Evolutionary conservation across 2,888 invertebrate genomes (phyloP).

Genomic region (Melinaea marsaeus): DNA sequence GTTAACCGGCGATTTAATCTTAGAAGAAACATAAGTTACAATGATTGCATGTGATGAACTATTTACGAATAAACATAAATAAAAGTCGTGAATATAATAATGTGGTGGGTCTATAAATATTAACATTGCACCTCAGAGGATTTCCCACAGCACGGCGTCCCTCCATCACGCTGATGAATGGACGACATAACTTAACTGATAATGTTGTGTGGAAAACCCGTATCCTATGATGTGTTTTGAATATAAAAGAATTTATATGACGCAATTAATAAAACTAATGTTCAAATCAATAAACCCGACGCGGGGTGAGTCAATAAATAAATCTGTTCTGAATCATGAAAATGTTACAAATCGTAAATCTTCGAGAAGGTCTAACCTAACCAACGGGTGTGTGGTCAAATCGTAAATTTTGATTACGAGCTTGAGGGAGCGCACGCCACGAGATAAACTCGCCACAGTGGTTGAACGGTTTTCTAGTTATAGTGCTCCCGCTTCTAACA

Average conservation of each 20-base stretch:
- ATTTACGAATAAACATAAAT: not conserved
- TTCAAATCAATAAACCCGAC: not conserved
- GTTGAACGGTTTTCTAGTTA: slow-evolving; percentile 13
- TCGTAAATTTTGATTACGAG: slow-evolving; percentile 47
- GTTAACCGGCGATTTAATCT: too few species aligned
- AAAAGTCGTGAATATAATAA: slow-evolving; percentile 9
- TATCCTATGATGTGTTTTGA: not conserved
- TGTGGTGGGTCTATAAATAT: slow-evolving; percentile 9
- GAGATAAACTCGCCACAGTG: slow-evolving; percentile 20
- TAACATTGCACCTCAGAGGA: not conserved
- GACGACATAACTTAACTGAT: not conserved
- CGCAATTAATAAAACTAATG: not conserved
- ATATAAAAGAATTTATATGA: not conserved
- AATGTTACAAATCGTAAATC: slow-evolving; percentile 30
- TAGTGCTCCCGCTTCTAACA: not conserved
- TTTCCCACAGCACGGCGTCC: slow-evolving; percentile 2
- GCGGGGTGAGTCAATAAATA: not conserved
- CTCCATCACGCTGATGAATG: slow-evolving; percentile 12
- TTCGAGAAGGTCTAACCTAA: slow-evolving; percentile 6
- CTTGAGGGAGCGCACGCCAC: slow-evolving; percentile 25
- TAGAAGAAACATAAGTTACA: too few species aligned
- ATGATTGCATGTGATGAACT: too few species aligned
- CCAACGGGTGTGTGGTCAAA: slow-evolving; percentile 39
- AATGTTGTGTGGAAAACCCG: not conserved
- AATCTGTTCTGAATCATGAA: slow-evolving; percentile 14